These are phyloP conservation scores for Pachyuromys duprasi DNA, from an alignment of 2,797 vertebrate species.

Conservation along the genomic window DNA sequence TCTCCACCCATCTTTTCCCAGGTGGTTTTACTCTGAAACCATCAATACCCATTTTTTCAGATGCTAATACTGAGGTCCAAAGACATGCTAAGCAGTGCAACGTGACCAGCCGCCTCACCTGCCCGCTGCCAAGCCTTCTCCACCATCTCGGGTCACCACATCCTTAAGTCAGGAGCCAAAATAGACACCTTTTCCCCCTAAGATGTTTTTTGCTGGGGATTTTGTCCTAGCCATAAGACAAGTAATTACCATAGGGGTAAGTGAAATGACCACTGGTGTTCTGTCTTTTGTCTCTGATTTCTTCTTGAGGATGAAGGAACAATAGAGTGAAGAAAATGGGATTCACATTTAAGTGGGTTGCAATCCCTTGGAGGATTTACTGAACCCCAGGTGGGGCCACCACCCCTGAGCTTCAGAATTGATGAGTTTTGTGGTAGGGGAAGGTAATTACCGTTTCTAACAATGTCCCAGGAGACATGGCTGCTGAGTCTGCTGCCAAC, in stretches of 20 bases:
- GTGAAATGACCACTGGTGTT: not conserved
- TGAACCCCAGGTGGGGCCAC: not conserved
- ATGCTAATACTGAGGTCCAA: not conserved
- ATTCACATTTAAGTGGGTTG: not conserved
- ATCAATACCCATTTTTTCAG: not conserved
- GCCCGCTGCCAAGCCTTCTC: not conserved
- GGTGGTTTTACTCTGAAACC: not conserved
- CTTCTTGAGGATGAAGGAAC: not conserved
- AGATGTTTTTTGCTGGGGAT: not conserved
- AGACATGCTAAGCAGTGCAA: not conserved
- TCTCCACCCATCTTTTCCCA: not conserved
- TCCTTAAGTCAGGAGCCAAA: not conserved
- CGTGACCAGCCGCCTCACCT: no score
- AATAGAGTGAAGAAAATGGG: not conserved
- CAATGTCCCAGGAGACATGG: conserved; percentile 32
- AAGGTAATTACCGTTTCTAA: conserved; percentile 62
- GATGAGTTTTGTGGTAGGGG: not conserved
- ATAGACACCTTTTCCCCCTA: no score
- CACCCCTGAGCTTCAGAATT: not conserved
- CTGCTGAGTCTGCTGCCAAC: not conserved
- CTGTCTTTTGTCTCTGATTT: not conserved
- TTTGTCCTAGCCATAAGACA: not conserved
- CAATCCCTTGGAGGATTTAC: not conserved
- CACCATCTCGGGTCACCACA: not conserved
- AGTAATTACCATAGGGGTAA: not conserved